phyloP scores from a whole-genome alignment of 2,888 invertebrate genomes.

The Pristionchus japonicus region DNA sequence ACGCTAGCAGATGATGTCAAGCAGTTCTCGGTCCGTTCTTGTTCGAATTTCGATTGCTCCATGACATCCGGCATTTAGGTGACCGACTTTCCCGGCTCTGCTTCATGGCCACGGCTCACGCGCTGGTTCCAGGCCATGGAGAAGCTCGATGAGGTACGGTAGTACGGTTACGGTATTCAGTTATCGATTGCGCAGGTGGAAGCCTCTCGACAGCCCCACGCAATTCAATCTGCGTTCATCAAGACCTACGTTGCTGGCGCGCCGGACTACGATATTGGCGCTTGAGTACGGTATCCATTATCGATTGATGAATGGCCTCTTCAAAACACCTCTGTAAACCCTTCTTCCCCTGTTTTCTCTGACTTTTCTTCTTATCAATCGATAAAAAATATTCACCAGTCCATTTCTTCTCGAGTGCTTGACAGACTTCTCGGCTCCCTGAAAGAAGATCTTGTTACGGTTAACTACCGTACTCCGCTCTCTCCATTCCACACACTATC shows the following conservation, averaged over 20 bases:
- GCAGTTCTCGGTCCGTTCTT: neutral
- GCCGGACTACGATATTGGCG: conserved; percentile 34
- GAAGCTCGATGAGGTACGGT: conserved; percentile 53
- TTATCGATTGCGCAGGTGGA: neutral
- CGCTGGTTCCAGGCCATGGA: conserved; percentile 53
- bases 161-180: neutral
- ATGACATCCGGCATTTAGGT: neutral
- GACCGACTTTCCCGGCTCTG: conserved; percentile 53
- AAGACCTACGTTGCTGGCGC: conserved; percentile 21
- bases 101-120: conserved; percentile 56
- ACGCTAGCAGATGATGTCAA: conserved; percentile 1
- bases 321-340: neutral
- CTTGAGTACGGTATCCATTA: neutral
- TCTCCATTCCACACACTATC: neutral
- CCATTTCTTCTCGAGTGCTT: neutral
- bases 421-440: neutral
- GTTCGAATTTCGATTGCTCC: neutral
- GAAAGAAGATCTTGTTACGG: neutral
- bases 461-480: neutral
- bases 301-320: neutral
- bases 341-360: neutral
- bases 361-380: neutral
- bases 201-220: neutral
- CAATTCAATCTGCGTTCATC: neutral
- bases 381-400: neutral